phyloP scores from a whole-genome alignment of 2,888 invertebrate genomes.

The Nomada fucata region DNA sequence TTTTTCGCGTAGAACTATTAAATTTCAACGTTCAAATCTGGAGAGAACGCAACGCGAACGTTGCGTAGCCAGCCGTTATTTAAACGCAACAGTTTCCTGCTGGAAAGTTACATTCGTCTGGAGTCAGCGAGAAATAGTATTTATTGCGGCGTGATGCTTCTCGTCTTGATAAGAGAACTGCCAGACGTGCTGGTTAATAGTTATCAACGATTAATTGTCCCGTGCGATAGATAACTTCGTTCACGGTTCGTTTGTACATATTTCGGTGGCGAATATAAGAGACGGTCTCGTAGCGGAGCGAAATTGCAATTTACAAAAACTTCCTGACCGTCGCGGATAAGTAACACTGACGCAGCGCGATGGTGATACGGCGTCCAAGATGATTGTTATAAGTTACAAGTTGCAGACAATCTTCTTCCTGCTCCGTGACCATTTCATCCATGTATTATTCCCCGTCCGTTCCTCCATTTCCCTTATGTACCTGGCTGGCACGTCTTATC shows the following conservation, averaged over 20 bases:
- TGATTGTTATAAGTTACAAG: constrained; percentile 48
- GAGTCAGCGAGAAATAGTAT: too few relatives aligned
- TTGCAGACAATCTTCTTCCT: constrained; percentile 27
- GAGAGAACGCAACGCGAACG: too few relatives aligned
- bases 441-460: background rate
- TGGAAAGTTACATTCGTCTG: too few relatives aligned
- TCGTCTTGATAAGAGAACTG: too few relatives aligned
- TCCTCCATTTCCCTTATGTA: background rate
- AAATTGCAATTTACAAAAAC: constrained; percentile 31
- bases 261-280: background rate
- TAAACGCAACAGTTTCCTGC: too few relatives aligned
- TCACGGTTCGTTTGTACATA: background rate
- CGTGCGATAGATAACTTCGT: background rate
- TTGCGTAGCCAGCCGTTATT: too few relatives aligned
- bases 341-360: constrained; percentile 7
- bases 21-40: too few relatives aligned
- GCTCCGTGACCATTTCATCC: constrained; percentile 18
- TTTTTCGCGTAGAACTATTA: too few relatives aligned
- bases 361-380: constrained; percentile 25
- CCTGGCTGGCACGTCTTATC: constrained; percentile 19
- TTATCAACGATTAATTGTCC: too few relatives aligned
- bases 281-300: constrained; percentile 7
- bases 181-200: too few relatives aligned
- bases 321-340: constrained; percentile 8
- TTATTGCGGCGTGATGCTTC: too few relatives aligned